phyloP scores from a whole-genome alignment of 2,113 vertebrate genomes.

The Paradoxurus hermaphroditus region DNA sequence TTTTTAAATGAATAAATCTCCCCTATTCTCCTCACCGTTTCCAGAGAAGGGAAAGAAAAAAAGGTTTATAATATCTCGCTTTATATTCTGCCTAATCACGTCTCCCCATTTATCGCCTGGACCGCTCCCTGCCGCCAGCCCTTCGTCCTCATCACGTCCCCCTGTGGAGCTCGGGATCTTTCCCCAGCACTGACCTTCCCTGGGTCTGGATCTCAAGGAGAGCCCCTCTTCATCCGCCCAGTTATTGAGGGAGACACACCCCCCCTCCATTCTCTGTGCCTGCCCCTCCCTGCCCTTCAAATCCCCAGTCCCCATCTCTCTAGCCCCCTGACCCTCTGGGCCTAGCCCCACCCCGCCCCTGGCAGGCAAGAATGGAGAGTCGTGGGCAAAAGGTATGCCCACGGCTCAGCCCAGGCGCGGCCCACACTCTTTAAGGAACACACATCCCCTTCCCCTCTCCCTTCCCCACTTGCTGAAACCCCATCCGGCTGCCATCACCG shows the following conservation, averaged over 20 bases:
- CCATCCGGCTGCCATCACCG: background rate
- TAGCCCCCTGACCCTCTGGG: background rate
- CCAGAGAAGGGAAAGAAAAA: background rate
- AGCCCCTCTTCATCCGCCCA: background rate
- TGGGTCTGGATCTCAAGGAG: background rate
- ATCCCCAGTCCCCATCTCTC: background rate
- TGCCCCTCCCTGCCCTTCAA: background rate
- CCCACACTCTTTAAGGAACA: background rate
- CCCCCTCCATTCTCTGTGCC: background rate
- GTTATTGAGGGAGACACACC: background rate
- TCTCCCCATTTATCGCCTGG: background rate
- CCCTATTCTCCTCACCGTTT: background rate
- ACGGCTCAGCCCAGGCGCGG: background rate
- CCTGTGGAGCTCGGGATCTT: background rate
- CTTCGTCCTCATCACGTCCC: background rate
- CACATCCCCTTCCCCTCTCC: background rate
- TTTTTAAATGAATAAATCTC: background rate
- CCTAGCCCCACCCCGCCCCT: background rate
- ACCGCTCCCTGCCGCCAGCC: background rate
- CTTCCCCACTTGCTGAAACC: background rate
- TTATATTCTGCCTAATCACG: background rate
- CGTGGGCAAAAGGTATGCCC: fast-evolving
- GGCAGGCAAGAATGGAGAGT: background rate
- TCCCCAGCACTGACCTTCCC: background rate
- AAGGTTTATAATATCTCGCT: background rate